These are phyloP conservation scores for Magallana gigas DNA, from an alignment of 1,140 invertebrate species.

Conservation along the genomic window DNA sequence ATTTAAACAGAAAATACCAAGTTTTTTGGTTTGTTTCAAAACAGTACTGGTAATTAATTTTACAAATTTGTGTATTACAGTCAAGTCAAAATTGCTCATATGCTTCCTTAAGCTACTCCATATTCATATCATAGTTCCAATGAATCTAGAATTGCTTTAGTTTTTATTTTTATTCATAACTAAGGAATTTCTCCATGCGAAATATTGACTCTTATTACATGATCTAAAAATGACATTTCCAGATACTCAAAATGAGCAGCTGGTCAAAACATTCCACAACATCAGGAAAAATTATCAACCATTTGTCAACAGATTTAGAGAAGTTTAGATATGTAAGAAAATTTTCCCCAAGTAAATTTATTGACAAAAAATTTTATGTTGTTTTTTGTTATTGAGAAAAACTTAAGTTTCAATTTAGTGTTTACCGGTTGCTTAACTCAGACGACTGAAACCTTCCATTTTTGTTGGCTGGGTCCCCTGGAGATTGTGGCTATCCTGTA, in stretches of 20 bases:
- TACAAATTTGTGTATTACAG: too few relatives aligned
- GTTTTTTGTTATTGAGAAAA: neutral
- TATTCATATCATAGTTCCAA: too few relatives aligned
- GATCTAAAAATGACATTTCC: neutral
- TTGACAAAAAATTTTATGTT: neutral
- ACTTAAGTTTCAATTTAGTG: neutral
- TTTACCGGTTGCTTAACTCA: slow-evolving; percentile 15
- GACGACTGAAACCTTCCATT: slow-evolving; percentile 79
- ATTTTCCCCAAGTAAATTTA: neutral
- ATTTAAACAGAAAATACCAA: too few relatives aligned
- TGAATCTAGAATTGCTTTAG: too few relatives aligned
- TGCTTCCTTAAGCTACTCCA: too few relatives aligned
- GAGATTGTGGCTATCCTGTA: slow-evolving; percentile 52
- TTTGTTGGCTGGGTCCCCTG: slow-evolving; percentile 55
- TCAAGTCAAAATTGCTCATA: too few relatives aligned
- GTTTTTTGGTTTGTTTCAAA: too few relatives aligned
- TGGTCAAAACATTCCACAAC: slow-evolving; percentile 87
- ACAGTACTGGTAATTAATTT: too few relatives aligned
- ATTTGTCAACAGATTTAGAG: slow-evolving; percentile 89
- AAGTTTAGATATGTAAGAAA: slow-evolving; percentile 77
- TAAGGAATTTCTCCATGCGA: too few relatives aligned
- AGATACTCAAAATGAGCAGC: slow-evolving; percentile 75
- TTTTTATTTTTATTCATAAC: too few relatives aligned
- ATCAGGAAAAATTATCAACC: slow-evolving; percentile 92
- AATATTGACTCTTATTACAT: too few relatives aligned